Percentiles rank a stretch among this genome's conserved stretches.
phyloP scores from a whole-genome alignment of 2,113 vertebrate genomes.

The Maccullochella peelii region DNA sequence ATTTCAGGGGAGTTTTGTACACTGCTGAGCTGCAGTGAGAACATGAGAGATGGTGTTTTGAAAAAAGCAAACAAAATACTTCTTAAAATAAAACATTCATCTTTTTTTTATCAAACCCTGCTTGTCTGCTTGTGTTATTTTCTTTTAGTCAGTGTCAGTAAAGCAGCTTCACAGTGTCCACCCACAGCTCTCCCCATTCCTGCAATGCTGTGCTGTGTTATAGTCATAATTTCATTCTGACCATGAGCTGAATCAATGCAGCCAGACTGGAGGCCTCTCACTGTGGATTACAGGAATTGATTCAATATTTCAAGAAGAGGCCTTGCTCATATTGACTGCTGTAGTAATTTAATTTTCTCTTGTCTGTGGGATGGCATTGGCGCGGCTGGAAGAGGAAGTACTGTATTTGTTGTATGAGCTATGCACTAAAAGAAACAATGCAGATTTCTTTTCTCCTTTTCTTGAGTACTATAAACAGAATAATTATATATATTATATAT shows the following conservation, averaged over 20 bases:
- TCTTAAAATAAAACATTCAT: slow-evolving; percentile 66
- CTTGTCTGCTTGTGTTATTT: slow-evolving; percentile 18
- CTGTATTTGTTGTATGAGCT: background rate
- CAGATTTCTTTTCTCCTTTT: background rate
- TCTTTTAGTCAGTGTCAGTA: background rate
- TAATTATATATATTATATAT: background rate
- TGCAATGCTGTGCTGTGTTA: slow-evolving; percentile 19
- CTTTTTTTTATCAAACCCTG: slow-evolving; percentile 46
- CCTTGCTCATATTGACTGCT: slow-evolving; percentile 53
- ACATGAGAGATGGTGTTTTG: slow-evolving; percentile 51
- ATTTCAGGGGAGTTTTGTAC: slow-evolving; percentile 65
- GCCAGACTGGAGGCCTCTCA: slow-evolving; percentile 64
- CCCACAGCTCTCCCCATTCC: slow-evolving; percentile 4
- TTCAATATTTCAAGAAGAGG: slow-evolving; percentile 75
- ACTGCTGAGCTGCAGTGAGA: slow-evolving; percentile 59
- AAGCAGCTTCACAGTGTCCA: slow-evolving; percentile 2
- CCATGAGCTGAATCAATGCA: slow-evolving; percentile 67
- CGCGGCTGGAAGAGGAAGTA: background rate
- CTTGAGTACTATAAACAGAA: background rate
- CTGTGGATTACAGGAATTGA: slow-evolving; percentile 73
- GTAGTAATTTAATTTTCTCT: slow-evolving; percentile 68
- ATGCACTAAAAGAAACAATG: background rate
- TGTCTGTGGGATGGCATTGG: slow-evolving; percentile 5
- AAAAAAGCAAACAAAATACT: slow-evolving; percentile 39
- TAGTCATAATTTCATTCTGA: slow-evolving; percentile 67